phyloP scores from a whole-genome alignment of 1,140 invertebrate genomes.

The Yoshiicerus persimilis region DNA sequence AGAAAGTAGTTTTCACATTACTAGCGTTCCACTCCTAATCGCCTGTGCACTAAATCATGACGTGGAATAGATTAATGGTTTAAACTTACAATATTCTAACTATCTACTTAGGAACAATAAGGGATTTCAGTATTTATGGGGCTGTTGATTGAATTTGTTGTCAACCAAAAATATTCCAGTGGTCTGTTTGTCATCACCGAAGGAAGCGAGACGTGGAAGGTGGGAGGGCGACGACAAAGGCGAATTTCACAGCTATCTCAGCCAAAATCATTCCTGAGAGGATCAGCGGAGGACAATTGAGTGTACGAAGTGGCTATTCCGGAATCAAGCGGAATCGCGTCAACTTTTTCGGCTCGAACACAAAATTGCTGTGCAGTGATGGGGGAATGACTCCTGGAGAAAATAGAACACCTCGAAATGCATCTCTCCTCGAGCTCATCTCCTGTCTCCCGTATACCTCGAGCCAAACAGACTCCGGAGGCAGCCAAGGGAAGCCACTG shows the following conservation, averaged over 20 bases:
- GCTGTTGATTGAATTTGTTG: background rate
- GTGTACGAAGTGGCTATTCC: background rate
- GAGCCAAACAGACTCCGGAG: background rate
- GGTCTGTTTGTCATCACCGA: background rate
- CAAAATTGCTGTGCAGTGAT: background rate
- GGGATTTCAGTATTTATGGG: background rate
- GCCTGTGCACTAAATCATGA: background rate
- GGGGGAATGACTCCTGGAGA: background rate
- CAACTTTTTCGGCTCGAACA: background rate
- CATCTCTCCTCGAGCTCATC: constrained; percentile 15
- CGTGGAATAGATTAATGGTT: background rate
- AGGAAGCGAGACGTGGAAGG: background rate
- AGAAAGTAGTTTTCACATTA: background rate
- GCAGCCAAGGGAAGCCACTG: background rate
- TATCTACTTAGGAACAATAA: background rate
- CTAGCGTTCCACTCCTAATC: background rate
- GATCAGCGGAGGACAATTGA: background rate
- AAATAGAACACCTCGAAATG: constrained; percentile 5
- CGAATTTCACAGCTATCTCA: background rate
- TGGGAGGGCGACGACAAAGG: background rate
- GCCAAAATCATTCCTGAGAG: background rate
- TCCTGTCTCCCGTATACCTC: background rate
- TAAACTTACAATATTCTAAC: background rate
- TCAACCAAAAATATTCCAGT: background rate
- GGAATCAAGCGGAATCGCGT: background rate